Base-by-base conservation (phyloP, 2,888 invertebrate species). In the Lepeophtheirus nordmannii region DNA sequence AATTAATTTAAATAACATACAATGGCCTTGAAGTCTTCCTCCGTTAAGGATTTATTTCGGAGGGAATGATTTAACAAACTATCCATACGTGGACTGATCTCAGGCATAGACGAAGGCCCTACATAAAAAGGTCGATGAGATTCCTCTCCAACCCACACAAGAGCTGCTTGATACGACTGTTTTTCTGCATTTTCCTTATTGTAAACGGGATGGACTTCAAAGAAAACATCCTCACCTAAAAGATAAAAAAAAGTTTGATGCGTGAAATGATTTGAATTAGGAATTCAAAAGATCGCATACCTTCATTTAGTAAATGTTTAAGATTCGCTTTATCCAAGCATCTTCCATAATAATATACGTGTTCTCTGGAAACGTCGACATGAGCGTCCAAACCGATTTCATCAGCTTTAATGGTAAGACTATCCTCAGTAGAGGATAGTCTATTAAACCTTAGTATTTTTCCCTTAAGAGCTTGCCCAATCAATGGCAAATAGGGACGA, bases 241-340 rank as follows among this genome's bases (percentile, higher is more conserved):
- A 17, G 2, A n/a, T 5, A n/a, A 46, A 46, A 46, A 46, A 46
- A n/a, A 46, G 17, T 5, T 46, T 46, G 53, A 5, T n/a, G 14
- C 5, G 53, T 2, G 41, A 41, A 41, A 41, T 41, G 41, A 11
- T 11, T n/a, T 5, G 17, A 8, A 17, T 46, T 46, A 5, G 14
- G 14, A 8, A 46, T 46, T n/a, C 8, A 17, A 46, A 46, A 5
- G 17, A 8, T 46, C 10, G 23, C 7, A 20, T 39, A 62, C 62
- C 62, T 40, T 39, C 37, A 11, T 53, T 37, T 2, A 63, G 30
- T 14, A 63, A 17, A 23, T 46, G 53, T 17, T 53, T n/a, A n/a
- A 63, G 56, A 56, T 63, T 53, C 11, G 63, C 63, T 63, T 63
- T 46, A 10, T 53, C 56, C 20, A 63, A 17, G 30, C 53, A 63